phyloP scores from a whole-genome alignment of 2,888 invertebrate genomes.

The Drosophila dives region DNA sequence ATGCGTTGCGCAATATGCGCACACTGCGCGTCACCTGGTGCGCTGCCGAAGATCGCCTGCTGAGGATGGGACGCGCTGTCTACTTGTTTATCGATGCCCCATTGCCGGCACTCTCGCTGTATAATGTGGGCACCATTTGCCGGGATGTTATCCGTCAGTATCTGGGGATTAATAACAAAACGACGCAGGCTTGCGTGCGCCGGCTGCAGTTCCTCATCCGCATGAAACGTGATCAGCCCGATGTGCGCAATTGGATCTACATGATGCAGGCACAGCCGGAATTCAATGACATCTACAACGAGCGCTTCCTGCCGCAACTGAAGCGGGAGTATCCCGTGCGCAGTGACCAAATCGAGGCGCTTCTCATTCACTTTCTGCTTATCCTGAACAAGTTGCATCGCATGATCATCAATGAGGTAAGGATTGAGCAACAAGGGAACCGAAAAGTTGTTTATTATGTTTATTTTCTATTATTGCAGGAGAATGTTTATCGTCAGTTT shows the following conservation, averaged over 20 bases:
- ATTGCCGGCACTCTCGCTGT: conserved; percentile 78
- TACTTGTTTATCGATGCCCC: conserved; percentile 86
- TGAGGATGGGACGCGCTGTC: conserved; percentile 89
- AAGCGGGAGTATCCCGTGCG: conserved; percentile 77
- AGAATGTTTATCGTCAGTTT: conserved; percentile 47
- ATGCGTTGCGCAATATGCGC: conserved; percentile 88
- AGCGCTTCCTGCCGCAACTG: conserved; percentile 82
- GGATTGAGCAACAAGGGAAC: neutral
- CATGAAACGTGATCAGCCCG: conserved; percentile 87
- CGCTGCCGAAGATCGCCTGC: conserved; percentile 88
- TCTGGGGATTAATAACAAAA: conserved; percentile 87
- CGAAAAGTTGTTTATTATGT: neutral
- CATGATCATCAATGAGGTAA: conserved; percentile 70
- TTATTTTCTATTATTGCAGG: conserved; percentile 12
- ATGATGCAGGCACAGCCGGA: conserved; percentile 87
- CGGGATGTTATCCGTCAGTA: conserved; percentile 87
- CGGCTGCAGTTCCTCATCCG: conserved; percentile 88
- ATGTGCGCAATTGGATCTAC: conserved; percentile 87
- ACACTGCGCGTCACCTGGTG: conserved; percentile 88
- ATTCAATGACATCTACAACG: conserved; percentile 85
- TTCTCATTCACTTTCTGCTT: conserved; percentile 83
- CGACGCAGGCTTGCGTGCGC: conserved; percentile 89
- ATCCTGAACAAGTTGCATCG: conserved; percentile 79
- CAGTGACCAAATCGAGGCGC: conserved; percentile 71
- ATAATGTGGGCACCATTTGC: conserved; percentile 85